Conservation (phyloP, 2,113 vertebrate species). For the Thunnus maccoyii region DNA sequence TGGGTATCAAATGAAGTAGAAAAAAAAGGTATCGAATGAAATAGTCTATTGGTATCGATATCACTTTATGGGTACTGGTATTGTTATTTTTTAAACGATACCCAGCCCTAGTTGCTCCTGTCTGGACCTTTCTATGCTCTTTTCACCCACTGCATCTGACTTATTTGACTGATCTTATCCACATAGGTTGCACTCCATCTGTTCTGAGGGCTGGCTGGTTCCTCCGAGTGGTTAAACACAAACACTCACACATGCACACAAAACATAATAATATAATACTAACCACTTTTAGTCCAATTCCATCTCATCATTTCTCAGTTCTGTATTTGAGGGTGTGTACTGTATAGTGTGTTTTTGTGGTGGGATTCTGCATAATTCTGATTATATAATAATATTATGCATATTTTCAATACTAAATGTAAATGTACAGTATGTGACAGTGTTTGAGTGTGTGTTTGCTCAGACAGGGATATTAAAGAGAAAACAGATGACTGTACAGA, state of each 20-base stretch:
- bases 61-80: too few relatives aligned
- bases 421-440: neutral
- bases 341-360: neutral
- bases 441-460: neutral
- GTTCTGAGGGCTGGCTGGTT: neutral
- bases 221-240: neutral
- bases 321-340: neutral
- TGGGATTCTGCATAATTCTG: neutral
- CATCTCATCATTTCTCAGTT: neutral
- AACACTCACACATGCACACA: too few relatives aligned
- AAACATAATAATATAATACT: neutral
- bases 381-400: neutral
- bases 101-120: too few relatives aligned
- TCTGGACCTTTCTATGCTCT: too few relatives aligned
- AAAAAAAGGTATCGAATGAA: too few relatives aligned
- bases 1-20: too few relatives aligned
- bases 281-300: neutral
- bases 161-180: too few relatives aligned
- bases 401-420: neutral
- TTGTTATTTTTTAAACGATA: too few relatives aligned
- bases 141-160: too few relatives aligned
- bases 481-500: slow-evolving; percentile 8
- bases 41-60: too few relatives aligned
- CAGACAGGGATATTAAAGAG: neutral
- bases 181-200: too few relatives aligned